phyloP scores from a whole-genome alignment of 2,113 vertebrate genomes.

The Phoxinus phoxinus region DNA sequence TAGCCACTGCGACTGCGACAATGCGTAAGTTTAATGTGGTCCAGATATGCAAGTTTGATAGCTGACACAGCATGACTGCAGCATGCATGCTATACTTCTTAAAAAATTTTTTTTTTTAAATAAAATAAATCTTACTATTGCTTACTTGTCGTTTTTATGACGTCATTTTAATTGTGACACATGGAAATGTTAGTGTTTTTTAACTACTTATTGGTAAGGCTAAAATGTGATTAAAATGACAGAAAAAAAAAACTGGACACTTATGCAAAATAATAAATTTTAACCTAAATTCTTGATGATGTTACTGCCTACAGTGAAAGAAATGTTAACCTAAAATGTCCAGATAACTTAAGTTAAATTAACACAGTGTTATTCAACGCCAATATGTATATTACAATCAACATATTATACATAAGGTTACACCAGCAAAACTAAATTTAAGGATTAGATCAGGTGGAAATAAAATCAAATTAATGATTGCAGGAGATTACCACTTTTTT shows the following conservation, averaged over 20 bases:
- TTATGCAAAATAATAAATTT: neutral
- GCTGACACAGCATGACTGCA: neutral
- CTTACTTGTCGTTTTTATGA: neutral
- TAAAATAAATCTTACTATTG: neutral
- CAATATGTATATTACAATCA: too few relatives aligned
- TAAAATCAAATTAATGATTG: neutral
- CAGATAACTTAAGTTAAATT: neutral
- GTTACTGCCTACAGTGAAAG: neutral
- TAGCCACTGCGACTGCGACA: constrained; percentile 91
- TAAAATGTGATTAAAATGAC: neutral
- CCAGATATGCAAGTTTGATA: neutral
- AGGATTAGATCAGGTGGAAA: neutral
- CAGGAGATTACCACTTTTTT: neutral
- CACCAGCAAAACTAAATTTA: neutral
- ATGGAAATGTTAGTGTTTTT: neutral
- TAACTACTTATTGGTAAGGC: neutral
- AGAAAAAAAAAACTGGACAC: neutral
- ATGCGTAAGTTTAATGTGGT: constrained; percentile 73
- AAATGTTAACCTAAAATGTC: neutral
- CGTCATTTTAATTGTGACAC: neutral
- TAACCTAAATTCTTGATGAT: neutral
- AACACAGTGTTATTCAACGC: too few relatives aligned
- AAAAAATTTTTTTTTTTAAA: neutral
- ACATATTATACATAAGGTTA: too few relatives aligned
- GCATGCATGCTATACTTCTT: neutral